Evolutionary conservation across 2,113 vertebrate genomes (phyloP), one percentile per base, ranked within the genome.

Genomic region (Cyprinus carpio): DNA sequence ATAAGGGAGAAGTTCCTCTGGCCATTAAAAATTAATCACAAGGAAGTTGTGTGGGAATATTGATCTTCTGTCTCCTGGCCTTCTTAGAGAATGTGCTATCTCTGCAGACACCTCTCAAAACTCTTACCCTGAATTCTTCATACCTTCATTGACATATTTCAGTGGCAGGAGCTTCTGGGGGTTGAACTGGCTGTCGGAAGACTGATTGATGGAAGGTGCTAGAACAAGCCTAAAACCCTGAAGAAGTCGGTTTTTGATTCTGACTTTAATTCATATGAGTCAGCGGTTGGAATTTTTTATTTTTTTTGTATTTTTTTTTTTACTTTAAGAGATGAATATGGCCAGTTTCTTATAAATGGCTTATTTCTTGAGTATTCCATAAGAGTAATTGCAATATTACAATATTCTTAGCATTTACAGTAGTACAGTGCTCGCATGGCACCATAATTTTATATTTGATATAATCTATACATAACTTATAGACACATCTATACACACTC

Each of bases 11-110:
- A 74, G 90, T 87, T 92, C 86, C 85, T 87, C 92, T 85, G 82
- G 74, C 86, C 89, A 89, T 94, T 92, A 92, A 92, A 92, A 91
- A 92, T 91, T 90, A 89, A 92, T 92, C 92, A 91, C 84, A 92
- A 89, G 86, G 89, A 89, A 90, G 89, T 85, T 67, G 77, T 87
- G 88, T 82, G 87, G 79, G 84, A 88, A 84, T 91, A 91, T 92
- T 87, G 92, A 92, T 92, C 88, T 86, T 87, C 27, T 90, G 87
- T 90, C 90, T 87, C 13, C 84, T 86, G 81, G 82, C 87, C 88
- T 90, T 91, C 89, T 82, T 89, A 89, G 85, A 76, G 74, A 90
- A 89, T 89, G 87, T 90, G 90, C 87, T 89, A 87, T 91, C 87
- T 83, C 87, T 80, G 81, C 89, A 89, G 90, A 92, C 89, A 91